phyloP scores from a whole-genome alignment of 92 coral and sea anemone genomes.

The Heliopora coerulea region DNA sequence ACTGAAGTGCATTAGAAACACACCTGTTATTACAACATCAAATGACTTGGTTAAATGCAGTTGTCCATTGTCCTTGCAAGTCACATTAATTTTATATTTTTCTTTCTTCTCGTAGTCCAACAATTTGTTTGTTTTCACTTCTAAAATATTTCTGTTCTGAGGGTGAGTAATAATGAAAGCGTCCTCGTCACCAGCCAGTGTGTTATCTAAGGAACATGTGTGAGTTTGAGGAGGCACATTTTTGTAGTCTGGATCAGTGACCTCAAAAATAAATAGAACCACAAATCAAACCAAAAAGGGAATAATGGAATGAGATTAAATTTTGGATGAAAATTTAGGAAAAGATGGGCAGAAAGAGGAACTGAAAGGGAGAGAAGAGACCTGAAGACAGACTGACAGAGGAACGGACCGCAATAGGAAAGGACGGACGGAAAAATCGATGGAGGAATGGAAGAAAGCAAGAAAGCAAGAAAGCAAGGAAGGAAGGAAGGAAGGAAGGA shows the following conservation, averaged over 20 bases:
- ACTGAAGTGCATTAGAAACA: neutral
- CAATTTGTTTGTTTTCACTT: slow-evolving; percentile 57
- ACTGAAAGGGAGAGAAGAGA: neutral
- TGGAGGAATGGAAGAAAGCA: neutral
- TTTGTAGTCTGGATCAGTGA: slow-evolving; percentile 86
- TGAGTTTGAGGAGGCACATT: slow-evolving; percentile 63
- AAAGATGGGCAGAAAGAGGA: neutral
- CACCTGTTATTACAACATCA: slow-evolving; percentile 65
- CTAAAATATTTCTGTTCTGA: slow-evolving; percentile 49
- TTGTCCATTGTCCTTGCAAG: slow-evolving; percentile 63
- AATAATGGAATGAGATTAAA: neutral
- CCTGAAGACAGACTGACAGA: too few relatives aligned
- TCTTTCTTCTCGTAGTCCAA: slow-evolving; percentile 61
- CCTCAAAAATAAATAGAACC: slow-evolving; percentile 42
- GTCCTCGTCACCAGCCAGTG: slow-evolving; percentile 53
- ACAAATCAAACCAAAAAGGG: neutral
- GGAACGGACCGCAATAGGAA: neutral
- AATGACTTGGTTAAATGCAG: slow-evolving; percentile 53
- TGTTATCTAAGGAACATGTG: slow-evolving; percentile 51
- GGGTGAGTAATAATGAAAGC: slow-evolving; percentile 52
- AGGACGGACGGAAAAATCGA: neutral
- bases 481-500: neutral
- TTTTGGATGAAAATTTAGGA: neutral
- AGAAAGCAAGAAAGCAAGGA: neutral
- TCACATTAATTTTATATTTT: slow-evolving; percentile 55